phyloP scores from a whole-genome alignment of 2,888 invertebrate genomes.

The Thereva nobilitata region DNA sequence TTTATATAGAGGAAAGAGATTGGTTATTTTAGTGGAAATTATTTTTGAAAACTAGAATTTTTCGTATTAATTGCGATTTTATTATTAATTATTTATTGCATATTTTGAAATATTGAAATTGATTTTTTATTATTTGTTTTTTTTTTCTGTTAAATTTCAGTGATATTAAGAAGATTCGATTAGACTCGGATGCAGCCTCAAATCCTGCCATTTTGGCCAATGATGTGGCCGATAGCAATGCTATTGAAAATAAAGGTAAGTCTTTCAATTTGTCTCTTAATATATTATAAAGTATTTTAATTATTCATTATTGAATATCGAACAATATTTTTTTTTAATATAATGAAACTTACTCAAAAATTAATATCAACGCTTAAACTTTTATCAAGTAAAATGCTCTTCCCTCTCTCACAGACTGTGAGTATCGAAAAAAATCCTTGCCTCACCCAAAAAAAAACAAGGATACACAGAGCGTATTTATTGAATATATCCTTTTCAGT shows the following conservation, averaged over 20 bases:
- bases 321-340: too few species aligned
- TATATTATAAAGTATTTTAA: too few species aligned
- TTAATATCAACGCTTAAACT: neutral
- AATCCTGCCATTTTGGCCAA: slow-evolving; percentile 48
- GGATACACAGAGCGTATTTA: neutral
- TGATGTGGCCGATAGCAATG: slow-evolving; percentile 49
- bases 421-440: neutral
- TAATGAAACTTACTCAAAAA: neutral
- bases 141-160: too few species aligned
- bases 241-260: slow-evolving; percentile 63
- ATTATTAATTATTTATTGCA: slow-evolving; percentile 1
- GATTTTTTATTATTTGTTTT: slow-evolving; percentile 33
- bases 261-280: slow-evolving; percentile 38
- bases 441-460: neutral
- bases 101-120: slow-evolving; percentile 12
- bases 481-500: too few species aligned
- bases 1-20: too few species aligned
- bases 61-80: slow-evolving; percentile 10
- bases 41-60: too few species aligned
- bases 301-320: too few species aligned
- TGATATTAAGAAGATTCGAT: slow-evolving; percentile 56
- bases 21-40: too few species aligned
- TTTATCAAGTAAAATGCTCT: neutral
- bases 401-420: neutral
- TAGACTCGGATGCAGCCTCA: slow-evolving; percentile 48